Base-by-base conservation (phyloP, 2,888 invertebrate genomes). In the Leucozona laternaria region DNA sequence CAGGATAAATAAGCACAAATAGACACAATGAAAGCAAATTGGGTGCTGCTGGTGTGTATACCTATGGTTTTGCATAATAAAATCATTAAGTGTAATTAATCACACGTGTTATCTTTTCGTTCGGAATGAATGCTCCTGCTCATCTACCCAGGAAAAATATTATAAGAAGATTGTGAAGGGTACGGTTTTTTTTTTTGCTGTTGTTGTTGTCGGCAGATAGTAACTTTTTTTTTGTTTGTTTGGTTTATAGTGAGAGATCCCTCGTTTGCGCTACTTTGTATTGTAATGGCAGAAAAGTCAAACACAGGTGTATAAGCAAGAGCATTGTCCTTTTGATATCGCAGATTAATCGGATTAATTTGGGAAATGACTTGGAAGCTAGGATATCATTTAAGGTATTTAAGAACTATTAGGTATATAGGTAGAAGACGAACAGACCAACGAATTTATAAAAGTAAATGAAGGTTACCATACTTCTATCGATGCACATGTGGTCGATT, bases 31-130 rank as follows among this genome's bases (percentile, higher is more conserved):
- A 76, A 84, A 86, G 86, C 86, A 86, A 86, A 86, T 86, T 86
- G 82, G 82, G 86, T 78, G 62, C 25, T 77, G 82, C 64, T 48
- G 60, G 60, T 58, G 85, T 48, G 48, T 48, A 20, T 86, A 76
- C 70, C 75, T 58, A 70, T 82, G 86, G 86, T 82, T 86, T 86
- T 86, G 86, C 86, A 86, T 86, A 86, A 86, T 79, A 86, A 86
- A 81, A 75, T 82, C 82, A 86, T 86, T 86, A 86, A 70, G 86
- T 73, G 82, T 82, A 86, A 86, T 86, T 86, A 86, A 86, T 86
- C 86, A 86, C 81, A 75, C 68, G 82, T 66, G 82, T 79, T 86
- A 86, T 86, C 82, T 86, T 70, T 70, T 82, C 72, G 55, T 66
- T 75, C 50, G 68, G 20, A 80, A 80, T 80, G 80, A 80, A 71